Evolutionary conservation across 2,797 vertebrate genomes (phyloP).

Genomic region (Naso thynnoides): DNA sequence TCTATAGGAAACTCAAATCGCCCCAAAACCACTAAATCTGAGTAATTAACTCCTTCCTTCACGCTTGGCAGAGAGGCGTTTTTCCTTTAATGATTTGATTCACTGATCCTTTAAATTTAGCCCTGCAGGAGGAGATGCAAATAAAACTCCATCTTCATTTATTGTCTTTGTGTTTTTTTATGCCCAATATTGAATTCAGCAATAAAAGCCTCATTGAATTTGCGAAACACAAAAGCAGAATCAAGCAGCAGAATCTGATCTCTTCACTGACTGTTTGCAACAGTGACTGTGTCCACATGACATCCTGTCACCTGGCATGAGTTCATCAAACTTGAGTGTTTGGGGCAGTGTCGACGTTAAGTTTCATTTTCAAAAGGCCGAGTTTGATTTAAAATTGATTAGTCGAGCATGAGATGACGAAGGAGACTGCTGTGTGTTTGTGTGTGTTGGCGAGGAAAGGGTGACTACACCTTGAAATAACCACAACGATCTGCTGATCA

Average conservation of each 20-base stretch:
- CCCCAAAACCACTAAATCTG: conserved; percentile 69
- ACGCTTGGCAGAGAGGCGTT: conserved; percentile 77
- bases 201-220: conserved; percentile 68
- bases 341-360: not conserved
- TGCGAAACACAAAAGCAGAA: conserved; percentile 53
- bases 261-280: not conserved
- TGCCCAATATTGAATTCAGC: conserved; percentile 61
- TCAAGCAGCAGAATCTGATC: conserved; percentile 19
- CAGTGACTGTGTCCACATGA: not conserved
- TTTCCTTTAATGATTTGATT: conserved; percentile 89
- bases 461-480: conserved; percentile 32
- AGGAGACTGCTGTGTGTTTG: not conserved
- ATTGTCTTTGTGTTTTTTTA: conserved; percentile 74
- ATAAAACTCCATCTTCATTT: conserved; percentile 75
- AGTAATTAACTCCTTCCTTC: conserved; percentile 88
- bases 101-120: conserved; percentile 88
- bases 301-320: conserved; percentile 12
- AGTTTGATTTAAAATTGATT: conserved; percentile 24
- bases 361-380: conserved; percentile 9
- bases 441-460: not conserved
- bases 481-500: conserved; percentile 23
- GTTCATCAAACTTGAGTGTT: not conserved
- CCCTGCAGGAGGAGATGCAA: conserved; percentile 78
- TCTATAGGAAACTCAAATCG: conserved; percentile 51
- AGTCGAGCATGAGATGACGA: conserved; percentile 1